phyloP scores from a whole-genome alignment of 2,888 invertebrate species.

The Acanthosepion pharaonis region DNA sequence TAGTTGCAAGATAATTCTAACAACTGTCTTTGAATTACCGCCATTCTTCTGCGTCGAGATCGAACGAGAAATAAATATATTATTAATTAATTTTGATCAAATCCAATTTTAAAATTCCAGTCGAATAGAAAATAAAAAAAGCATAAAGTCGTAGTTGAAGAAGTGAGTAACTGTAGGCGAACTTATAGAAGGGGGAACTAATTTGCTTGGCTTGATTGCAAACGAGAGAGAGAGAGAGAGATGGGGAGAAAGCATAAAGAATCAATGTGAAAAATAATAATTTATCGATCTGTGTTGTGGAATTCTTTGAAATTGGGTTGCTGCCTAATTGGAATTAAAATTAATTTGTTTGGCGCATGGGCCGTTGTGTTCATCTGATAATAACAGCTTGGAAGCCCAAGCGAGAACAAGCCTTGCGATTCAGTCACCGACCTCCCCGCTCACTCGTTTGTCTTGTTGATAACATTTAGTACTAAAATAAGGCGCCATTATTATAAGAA shows the following conservation, averaged over 20 bases:
- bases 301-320: not conserved
- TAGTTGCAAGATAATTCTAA: too few species aligned
- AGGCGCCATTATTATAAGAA: not conserved
- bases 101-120: too few species aligned
- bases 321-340: constrained; percentile 33
- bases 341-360: constrained; percentile 15
- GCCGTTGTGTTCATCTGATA: constrained; percentile 33
- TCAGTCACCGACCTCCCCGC: not conserved
- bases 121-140: too few species aligned
- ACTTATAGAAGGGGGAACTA: too few species aligned
- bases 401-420: not conserved
- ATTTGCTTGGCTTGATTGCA: too few species aligned
- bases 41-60: too few species aligned
- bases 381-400: not conserved
- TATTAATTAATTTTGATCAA: too few species aligned
- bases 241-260: not conserved
- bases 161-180: too few species aligned
- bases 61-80: too few species aligned
- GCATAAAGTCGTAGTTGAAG: too few species aligned
- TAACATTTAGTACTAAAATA: not conserved
- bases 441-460: not conserved
- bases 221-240: not conserved
- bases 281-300: constrained; percentile 33
- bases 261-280: not conserved
- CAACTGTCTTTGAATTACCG: too few species aligned